Evolutionary conservation across 1,140 invertebrate genomes (phyloP).

Genomic region (Neocloeon triangulifer): DNA sequence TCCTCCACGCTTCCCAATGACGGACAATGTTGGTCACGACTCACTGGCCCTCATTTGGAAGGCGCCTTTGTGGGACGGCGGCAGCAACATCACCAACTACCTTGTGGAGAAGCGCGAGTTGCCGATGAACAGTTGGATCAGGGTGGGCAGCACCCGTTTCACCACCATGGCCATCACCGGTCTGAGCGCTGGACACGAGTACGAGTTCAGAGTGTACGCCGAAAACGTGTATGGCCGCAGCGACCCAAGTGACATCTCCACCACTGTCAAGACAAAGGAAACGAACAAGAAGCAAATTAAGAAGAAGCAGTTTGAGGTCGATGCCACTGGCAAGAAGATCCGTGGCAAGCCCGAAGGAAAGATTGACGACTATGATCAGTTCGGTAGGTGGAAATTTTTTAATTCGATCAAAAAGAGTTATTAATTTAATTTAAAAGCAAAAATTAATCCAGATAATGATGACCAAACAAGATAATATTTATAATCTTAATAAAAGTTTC

Average conservation of each 20-base stretch:
- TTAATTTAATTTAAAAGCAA: slow-evolving; percentile 5
- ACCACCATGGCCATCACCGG: slow-evolving; percentile 76
- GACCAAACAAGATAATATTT: too few relatives aligned
- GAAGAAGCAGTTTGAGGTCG: slow-evolving; percentile 60
- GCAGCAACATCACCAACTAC: slow-evolving; percentile 87
- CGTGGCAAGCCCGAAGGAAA: slow-evolving; percentile 73
- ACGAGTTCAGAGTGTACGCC: slow-evolving; percentile 91
- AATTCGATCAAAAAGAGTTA: too few relatives aligned
- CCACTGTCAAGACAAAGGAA: slow-evolving; percentile 61
- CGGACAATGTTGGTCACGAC: slow-evolving; percentile 71
- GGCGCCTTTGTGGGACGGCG: slow-evolving; percentile 78
- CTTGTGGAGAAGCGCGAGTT: slow-evolving; percentile 84
- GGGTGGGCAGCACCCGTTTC: slow-evolving; percentile 78
- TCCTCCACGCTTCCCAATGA: slow-evolving; percentile 72
- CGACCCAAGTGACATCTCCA: slow-evolving; percentile 67
- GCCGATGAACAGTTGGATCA: slow-evolving; percentile 83
- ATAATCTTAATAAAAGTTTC: slow-evolving; percentile 4
- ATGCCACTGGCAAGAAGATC: slow-evolving; percentile 81
- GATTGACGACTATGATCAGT: slow-evolving; percentile 89
- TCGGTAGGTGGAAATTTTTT: slow-evolving; percentile 34
- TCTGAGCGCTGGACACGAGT: slow-evolving; percentile 73
- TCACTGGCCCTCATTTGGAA: slow-evolving; percentile 80
- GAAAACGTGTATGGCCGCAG: slow-evolving; percentile 92
- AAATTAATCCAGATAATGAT: too few relatives aligned
- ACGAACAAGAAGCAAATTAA: slow-evolving; percentile 50